Evolutionary conservation across 2,888 invertebrate genomes (phyloP).

Genomic region (Salticus scenicus): DNA sequence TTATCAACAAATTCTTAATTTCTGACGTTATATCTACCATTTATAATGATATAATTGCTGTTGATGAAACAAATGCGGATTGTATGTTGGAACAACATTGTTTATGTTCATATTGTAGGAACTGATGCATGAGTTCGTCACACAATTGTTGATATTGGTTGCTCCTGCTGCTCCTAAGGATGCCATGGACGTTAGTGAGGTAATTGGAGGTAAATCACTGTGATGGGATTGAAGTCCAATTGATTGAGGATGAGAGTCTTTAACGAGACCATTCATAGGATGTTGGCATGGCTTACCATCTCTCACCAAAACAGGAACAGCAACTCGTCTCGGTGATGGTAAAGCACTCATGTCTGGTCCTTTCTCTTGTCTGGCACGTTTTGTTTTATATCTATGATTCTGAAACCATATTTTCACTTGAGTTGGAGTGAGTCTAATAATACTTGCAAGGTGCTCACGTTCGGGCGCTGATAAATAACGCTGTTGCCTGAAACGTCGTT

Average conservation of each 20-base stretch:
- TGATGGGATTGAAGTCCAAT: constrained; percentile 79
- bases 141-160: constrained; percentile 51
- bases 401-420: constrained; percentile 99
- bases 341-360: constrained; percentile 81
- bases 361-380: constrained; percentile 95
- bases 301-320: constrained; percentile 94
- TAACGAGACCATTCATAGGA: constrained; percentile 56
- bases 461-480: constrained; percentile 98
- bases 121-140: constrained; percentile 60
- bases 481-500: constrained; percentile 95
- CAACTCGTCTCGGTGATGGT: constrained; percentile 91
- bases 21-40: too few relatives aligned
- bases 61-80: constrained; percentile 71
- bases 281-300: constrained; percentile 91
- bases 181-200: constrained; percentile 53
- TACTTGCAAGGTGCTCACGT: constrained; percentile 94
- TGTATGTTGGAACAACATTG: constrained; percentile 71
- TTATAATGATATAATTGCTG: too few relatives aligned
- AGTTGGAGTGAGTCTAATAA: constrained; percentile 96
- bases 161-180: constrained; percentile 41
- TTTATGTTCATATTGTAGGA: constrained; percentile 69
- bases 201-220: constrained; percentile 78
- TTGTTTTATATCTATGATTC: constrained; percentile 96
- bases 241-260: constrained; percentile 53
- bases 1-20: neutral